phyloP scores from a whole-genome alignment of 2,888 invertebrate species.

The Agapostemon virescens region DNA sequence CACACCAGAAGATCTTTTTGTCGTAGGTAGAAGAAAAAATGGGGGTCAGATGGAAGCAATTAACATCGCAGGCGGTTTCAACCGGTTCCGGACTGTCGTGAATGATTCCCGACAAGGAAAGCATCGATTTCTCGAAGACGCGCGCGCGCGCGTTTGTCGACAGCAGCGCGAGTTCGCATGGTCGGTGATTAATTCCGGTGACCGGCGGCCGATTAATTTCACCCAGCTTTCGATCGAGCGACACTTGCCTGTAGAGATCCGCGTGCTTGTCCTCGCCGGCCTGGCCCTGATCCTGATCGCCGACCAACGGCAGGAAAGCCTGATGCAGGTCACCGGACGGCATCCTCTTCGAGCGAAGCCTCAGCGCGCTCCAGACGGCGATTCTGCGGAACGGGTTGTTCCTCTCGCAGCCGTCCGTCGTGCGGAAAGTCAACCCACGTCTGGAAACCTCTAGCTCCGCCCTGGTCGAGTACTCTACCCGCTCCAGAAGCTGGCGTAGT shows the following conservation, averaged over 20 bases:
- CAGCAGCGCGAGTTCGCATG: neutral
- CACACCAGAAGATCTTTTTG: no score
- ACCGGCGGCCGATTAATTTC: slow-evolving; percentile 20
- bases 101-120: neutral
- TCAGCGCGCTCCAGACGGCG: slow-evolving; percentile 96
- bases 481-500: slow-evolving; percentile 81
- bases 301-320: slow-evolving; percentile 89
- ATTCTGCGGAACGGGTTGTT: slow-evolving; percentile 94
- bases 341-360: slow-evolving; percentile 82
- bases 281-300: slow-evolving; percentile 77
- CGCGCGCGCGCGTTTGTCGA: neutral
- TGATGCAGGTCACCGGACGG: slow-evolving; percentile 81
- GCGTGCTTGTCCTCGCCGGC: slow-evolving; percentile 83
- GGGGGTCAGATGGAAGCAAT: neutral
- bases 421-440: slow-evolving; percentile 77
- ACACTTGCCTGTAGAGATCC: slow-evolving; percentile 77
- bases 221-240: slow-evolving; percentile 23
- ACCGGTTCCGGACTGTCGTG: neutral
- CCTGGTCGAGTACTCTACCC: slow-evolving; percentile 68
- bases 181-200: neutral
- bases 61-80: neutral
- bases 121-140: neutral
- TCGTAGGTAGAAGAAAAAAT: no score
- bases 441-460: slow-evolving; percentile 78
- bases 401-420: slow-evolving; percentile 75